A percentile compares a stretch with the other conserved stretches of the same genome.
Conservation (phyloP, 2,797 vertebrate genomes). For the Limnodromus scolopaceus region DNA sequence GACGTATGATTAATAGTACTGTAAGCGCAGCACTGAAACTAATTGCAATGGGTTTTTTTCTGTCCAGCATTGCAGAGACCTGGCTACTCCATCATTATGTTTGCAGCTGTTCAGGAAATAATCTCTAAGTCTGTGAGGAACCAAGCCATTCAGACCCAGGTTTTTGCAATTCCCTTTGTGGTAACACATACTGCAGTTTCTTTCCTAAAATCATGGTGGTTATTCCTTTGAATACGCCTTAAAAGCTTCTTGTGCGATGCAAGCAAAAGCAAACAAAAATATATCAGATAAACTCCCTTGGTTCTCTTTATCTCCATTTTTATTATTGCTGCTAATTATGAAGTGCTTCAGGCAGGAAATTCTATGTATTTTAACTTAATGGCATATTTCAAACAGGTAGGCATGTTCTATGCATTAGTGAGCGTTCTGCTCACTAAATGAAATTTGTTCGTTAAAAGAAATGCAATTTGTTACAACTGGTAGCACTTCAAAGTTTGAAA, state of each 20-base stretch:
- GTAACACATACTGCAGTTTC: background rate
- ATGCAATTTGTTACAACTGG: background rate
- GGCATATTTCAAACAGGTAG: background rate
- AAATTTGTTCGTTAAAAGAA: background rate
- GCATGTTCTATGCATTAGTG: background rate
- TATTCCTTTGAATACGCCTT: background rate
- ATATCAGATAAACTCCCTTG: background rate
- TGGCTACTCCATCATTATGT: background rate
- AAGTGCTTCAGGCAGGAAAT: background rate
- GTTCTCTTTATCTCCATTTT: background rate
- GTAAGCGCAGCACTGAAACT: rapidly evolving
- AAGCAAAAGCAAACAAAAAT: background rate
- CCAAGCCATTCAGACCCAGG: background rate
- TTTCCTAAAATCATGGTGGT: background rate
- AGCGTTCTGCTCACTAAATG: background rate
- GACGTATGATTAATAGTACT: background rate
- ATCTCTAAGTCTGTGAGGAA: background rate
- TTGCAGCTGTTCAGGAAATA: background rate
- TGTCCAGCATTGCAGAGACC: background rate
- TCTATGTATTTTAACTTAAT: background rate
- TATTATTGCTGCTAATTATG: background rate
- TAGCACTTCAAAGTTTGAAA: background rate
- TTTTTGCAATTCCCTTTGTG: background rate
- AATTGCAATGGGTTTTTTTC: background rate
- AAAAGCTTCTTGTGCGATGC: background rate